phyloP scores from a whole-genome alignment of 2,113 vertebrate species.

The Isichthys henryi region DNA sequence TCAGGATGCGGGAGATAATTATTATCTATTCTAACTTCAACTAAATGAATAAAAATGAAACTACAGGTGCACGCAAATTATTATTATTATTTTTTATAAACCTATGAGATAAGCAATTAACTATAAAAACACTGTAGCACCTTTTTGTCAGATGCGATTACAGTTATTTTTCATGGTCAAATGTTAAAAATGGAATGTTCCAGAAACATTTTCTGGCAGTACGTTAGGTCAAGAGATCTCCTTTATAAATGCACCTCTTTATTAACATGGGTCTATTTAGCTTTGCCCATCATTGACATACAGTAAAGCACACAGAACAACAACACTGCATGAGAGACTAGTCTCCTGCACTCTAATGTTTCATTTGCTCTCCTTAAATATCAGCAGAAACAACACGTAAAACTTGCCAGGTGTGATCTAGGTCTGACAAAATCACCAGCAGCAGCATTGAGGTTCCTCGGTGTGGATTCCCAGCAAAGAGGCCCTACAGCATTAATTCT shows the following conservation, averaged over 20 bases:
- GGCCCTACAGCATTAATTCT: background rate
- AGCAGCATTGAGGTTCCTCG: background rate
- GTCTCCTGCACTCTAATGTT: background rate
- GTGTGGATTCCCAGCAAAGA: background rate
- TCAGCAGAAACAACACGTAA: background rate
- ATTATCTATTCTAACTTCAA: background rate
- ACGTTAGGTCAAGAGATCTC: background rate
- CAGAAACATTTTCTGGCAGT: background rate
- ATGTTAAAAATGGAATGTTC: conserved; percentile 1
- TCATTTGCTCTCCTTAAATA: background rate
- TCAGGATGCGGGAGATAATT: background rate
- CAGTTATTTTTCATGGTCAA: conserved; percentile 7
- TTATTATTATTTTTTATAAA: background rate
- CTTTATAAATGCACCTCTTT: background rate
- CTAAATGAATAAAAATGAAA: background rate
- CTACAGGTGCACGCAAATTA: background rate
- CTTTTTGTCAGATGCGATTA: background rate
- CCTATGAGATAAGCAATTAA: background rate
- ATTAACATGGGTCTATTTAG: background rate
- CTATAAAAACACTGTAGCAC: background rate
- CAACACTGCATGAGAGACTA: too few relatives aligned
- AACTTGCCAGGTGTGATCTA: background rate
- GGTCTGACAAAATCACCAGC: background rate
- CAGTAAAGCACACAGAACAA: background rate
- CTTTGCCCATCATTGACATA: background rate